These are phyloP conservation scores for Drosophila insularis DNA, from an alignment of 1,140 invertebrate genomes.

Conservation along the genomic window DNA sequence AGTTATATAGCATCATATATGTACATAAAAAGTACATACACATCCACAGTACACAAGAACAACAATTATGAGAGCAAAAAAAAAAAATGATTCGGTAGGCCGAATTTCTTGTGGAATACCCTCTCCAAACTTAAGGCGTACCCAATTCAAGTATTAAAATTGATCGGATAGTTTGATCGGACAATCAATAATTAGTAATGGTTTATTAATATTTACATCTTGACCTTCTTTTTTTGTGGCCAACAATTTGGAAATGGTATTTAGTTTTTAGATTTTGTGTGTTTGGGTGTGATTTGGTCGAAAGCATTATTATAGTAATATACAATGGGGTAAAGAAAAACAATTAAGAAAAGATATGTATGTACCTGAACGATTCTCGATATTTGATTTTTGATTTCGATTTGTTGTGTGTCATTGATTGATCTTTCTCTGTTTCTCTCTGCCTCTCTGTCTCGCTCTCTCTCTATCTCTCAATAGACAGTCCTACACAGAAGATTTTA, in stretches of 20 bases:
- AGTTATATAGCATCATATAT: constrained; percentile 2
- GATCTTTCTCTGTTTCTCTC: constrained; percentile 8
- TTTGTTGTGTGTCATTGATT: constrained; percentile 6
- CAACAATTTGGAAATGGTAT: constrained; percentile 22
- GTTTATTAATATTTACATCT: background rate
- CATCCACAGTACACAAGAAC: constrained; percentile 9
- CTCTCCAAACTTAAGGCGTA: constrained; percentile 12
- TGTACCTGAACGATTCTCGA: constrained; percentile 9
- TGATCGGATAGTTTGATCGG: no score
- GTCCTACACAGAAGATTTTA: background rate
- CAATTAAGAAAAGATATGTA: constrained; percentile 10
- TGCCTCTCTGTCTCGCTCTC: background rate
- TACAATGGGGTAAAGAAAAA: constrained; percentile 13
- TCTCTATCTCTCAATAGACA: background rate
- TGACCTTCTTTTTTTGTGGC: no score
- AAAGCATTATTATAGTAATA: constrained; percentile 1
- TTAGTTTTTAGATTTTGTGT: background rate
- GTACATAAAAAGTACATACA: constrained; percentile 8
- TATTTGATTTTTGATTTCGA: constrained; percentile 1
- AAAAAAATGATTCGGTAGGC: constrained; percentile 17
- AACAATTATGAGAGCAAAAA: background rate
- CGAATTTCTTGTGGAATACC: constrained; percentile 2
- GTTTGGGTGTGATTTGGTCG: background rate
- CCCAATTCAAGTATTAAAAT: no score
- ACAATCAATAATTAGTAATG: no score